phyloP scores from a whole-genome alignment of 2,797 vertebrate genomes.

The Buceros bicornis region DNA sequence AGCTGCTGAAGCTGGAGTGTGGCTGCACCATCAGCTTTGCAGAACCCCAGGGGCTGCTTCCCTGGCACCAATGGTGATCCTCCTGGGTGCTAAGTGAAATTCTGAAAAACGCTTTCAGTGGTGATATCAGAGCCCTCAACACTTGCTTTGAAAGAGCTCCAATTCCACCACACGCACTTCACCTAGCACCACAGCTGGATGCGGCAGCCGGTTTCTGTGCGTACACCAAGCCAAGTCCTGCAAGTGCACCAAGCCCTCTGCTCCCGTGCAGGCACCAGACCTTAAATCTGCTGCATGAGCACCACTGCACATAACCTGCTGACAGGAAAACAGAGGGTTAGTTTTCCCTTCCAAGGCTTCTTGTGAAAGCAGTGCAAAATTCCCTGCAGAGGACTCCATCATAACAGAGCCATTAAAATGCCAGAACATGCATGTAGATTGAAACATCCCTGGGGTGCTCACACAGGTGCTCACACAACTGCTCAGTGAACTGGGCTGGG shows the following conservation, averaged over 20 bases:
- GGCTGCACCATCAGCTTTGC: neutral
- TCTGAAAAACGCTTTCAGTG: neutral
- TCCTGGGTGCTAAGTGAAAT: neutral
- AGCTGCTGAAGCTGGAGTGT: fast-evolving
- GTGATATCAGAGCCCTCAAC: neutral
- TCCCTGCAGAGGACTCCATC: neutral
- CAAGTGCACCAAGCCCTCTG: neutral
- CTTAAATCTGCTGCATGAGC: neutral
- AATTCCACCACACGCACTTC: neutral
- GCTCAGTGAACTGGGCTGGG: neutral
- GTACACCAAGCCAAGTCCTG: neutral
- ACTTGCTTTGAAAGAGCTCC: neutral
- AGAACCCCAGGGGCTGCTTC: neutral
- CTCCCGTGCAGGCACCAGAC: neutral
- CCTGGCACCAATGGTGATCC: neutral
- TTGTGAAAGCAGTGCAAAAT: neutral
- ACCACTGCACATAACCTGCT: neutral
- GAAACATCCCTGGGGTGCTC: neutral
- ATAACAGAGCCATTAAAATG: neutral
- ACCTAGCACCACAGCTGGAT: neutral
- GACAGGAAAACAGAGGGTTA: neutral
- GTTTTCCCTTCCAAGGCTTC: neutral
- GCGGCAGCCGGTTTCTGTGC: fast-evolving
- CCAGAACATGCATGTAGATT: neutral
- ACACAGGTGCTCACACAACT: neutral